These are phyloP conservation scores for Psix sp. DNA, from an alignment of 1,140 invertebrate species.

Conservation along the genomic window DNA sequence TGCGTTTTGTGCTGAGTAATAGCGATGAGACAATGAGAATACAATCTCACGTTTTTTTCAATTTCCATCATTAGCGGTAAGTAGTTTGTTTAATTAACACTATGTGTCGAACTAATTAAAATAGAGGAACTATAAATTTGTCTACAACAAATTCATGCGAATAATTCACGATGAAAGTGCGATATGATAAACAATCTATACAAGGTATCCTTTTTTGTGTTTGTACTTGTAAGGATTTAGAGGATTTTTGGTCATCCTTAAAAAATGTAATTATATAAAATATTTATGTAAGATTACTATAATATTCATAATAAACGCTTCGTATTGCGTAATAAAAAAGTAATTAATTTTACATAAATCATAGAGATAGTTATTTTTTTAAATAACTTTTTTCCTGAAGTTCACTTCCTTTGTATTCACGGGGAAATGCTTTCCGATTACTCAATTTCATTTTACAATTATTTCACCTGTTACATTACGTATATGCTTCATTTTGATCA, in stretches of 20 bases:
- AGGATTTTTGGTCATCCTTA: too few species aligned
- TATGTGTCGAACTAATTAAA: constrained; percentile 41
- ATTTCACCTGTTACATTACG: too few species aligned
- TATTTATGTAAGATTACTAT: constrained; percentile 43
- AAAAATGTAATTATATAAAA: constrained; percentile 35
- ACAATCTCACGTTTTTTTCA: constrained; percentile 14
- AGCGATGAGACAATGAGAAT: constrained; percentile 37
- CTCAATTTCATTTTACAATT: constrained; percentile 35
- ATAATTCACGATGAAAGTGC: constrained; percentile 28
- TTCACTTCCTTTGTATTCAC: constrained; percentile 33
- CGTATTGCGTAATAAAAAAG: constrained; percentile 21
- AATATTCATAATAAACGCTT: constrained; percentile 21
- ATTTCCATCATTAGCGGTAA: constrained; percentile 10
- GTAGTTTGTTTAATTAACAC: constrained; percentile 42
- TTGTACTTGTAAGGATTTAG: too few species aligned
- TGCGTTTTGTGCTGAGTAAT: constrained; percentile 29
- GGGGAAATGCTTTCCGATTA: too few species aligned
- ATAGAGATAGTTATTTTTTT: constrained; percentile 29
- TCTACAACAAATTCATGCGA: constrained; percentile 21
- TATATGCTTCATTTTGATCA: too few species aligned
- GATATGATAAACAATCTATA: not conserved
- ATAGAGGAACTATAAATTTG: constrained; percentile 23
- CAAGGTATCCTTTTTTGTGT: too few species aligned
- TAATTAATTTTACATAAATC: constrained; percentile 54
- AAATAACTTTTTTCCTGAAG: constrained; percentile 29